Evolutionary conservation across 2,797 vertebrate genomes (phyloP), one percentile per base, ranked within the genome.

Genomic region (Manis javanica): DNA sequence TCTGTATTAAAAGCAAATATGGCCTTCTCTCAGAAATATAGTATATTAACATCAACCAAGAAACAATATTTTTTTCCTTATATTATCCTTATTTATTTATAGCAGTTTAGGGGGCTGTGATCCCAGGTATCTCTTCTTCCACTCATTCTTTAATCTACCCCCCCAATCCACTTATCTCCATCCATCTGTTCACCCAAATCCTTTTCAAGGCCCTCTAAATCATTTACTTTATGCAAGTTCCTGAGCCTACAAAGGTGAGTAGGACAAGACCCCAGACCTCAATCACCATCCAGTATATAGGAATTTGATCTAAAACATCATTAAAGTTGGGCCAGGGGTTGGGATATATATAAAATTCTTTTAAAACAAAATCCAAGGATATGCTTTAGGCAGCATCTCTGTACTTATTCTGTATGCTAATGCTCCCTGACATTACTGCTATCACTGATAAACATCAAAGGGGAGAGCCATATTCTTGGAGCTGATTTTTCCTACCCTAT

Each of bases 391-490:
- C 90, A 95, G 71, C 49, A 81, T 83, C 34, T 72, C 79, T 59
- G 12, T 59, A 46, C 9, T 74, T 92, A 34, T 63, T 79, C 72
- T 64, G 91, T 75, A 49, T 85, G 46, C 59, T 91, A 86, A 95
- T 53, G 51, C 42, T 95, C 69, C 31, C 96, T 95, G 91, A 94
- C 87, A 49, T 72, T 86, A 96, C 68, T 96, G 71, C 90, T 83
- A 82, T 77, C 57, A 64, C 87, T 66, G 77, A 96, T 93, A 96
- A 98, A 96, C 97, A 90, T 97, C 96, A 97, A 97, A 98, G 91
- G 96, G 95, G 93, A 97, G 79, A 95, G 81, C 75, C 89, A 84
- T 97, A 96, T 96, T 97, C 97, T 97, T 68, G 95, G 91, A 96
- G 83, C 39, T 87, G 84, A 87, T 64, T 91, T 96, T 92, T 96